Base-by-base conservation (phyloP, 2,888 invertebrate genomes). In the Coelogynopora nodosa region DNA sequence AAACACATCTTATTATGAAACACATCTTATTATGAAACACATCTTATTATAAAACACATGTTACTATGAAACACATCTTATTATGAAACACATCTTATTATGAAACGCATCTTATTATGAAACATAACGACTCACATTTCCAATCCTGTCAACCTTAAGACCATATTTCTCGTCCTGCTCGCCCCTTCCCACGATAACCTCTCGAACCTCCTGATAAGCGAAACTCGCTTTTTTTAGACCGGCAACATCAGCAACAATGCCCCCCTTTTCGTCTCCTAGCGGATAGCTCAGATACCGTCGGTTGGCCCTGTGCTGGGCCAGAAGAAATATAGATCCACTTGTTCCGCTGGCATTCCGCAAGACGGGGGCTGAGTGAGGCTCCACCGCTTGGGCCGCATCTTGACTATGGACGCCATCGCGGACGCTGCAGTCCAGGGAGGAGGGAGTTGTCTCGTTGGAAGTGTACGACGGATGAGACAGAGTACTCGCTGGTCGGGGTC, bases 111-210 rank as follows among this genome's bases (percentile, higher is more conserved):
- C 18, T 10, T 10, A 49, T 49, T n/a, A n/a, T n/a, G n/a, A n/a
- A n/a, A n/a, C n/a, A n/a, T n/a, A n/a, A n/a, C n/a, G n/a, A n/a
- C 85, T 85, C 74, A 85, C 85, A 67, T 85, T 67, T 84, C 85
- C 85, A 80, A 85, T 85, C 18, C 85, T 18, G 5, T 74, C 85
- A n/a, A 85, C 85, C 28, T 85, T 85, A 23, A 85, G 18, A 26
- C 85, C 85, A 67, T 80, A 85, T 10, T 31, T 31, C 82, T 85
- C 85, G 28, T 85, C 85, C 74, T 74, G 74, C 27, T 85, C 80
- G 13, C 30, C 30, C 29, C 85, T 84, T 23, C 67, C 74, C 0
- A 85, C 74, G 18, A 67, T 82, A 31, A 85, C 67, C 29, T 85
- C 85, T 0, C 85, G 67, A n/a, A 85, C 74, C 28, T 85, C 85